Percentiles rank a stretch among this genome's conserved stretches.
These are phyloP conservation scores for Gymnocypris eckloni DNA, from an alignment of 2,797 vertebrate genomes.

Conservation along the genomic window DNA sequence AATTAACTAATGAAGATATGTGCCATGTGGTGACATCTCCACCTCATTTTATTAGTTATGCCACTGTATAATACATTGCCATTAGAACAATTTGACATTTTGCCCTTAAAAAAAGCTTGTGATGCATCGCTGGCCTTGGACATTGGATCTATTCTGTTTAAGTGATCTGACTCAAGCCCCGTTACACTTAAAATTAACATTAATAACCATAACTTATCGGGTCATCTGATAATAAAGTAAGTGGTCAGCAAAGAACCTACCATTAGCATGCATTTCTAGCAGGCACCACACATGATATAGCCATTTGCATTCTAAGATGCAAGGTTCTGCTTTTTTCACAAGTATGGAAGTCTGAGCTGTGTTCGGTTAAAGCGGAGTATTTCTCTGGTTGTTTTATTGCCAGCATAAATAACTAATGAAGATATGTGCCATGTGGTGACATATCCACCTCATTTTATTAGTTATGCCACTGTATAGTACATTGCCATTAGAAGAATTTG, in stretches of 20 bases:
- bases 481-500: neutral
- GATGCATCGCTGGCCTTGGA: neutral
- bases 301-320: no score
- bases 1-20: neutral
- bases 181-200: conserved; percentile 12
- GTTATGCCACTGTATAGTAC: neutral
- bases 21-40: neutral
- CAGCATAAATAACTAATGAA: neutral
- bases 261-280: no score
- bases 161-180: neutral
- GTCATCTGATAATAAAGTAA: neutral
- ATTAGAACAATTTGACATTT: neutral
- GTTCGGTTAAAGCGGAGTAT: neutral
- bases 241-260: neutral
- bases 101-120: neutral
- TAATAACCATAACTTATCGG: neutral
- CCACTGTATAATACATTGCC: neutral
- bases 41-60: neutral
- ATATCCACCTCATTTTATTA: neutral
- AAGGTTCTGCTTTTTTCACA: neutral
- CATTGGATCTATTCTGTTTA: neutral
- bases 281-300: no score
- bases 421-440: neutral
- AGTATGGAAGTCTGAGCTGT: neutral
- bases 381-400: neutral